Evolutionary conservation across 2,888 invertebrate species (phyloP).

Genomic region (Scotopteryx bipunctaria): DNA sequence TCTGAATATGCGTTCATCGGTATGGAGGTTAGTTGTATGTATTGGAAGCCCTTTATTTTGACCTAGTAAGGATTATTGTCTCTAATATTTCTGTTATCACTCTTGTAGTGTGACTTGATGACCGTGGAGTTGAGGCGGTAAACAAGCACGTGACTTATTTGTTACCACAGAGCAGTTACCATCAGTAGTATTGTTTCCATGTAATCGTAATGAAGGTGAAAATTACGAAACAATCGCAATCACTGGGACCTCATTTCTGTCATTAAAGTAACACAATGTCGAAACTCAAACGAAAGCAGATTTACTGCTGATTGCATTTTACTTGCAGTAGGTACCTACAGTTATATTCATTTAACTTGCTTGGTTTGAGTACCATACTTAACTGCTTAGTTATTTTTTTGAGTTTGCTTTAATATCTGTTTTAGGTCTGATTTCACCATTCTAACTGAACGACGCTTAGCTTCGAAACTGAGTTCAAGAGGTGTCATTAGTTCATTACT

Average conservation of each 20-base stretch:
- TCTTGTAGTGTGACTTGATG: too few relatives aligned
- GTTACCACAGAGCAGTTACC: background rate
- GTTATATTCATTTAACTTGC: background rate
- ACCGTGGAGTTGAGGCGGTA: background rate
- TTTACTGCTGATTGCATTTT: background rate
- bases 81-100: too few relatives aligned
- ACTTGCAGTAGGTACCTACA: background rate
- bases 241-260: slow-evolving; percentile 12
- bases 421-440: too few relatives aligned
- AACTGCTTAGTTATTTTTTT: background rate
- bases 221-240: slow-evolving; percentile 15
- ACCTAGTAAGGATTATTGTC: too few relatives aligned
- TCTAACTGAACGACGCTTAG: too few relatives aligned
- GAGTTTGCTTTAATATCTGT: too few relatives aligned
- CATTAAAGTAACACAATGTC: slow-evolving; percentile 6
- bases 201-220: slow-evolving; percentile 13
- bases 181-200: slow-evolving; percentile 10
- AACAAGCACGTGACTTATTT: background rate
- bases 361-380: background rate
- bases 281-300: slow-evolving; percentile 5
- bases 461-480: too few relatives aligned
- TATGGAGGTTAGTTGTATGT: too few relatives aligned
- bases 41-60: too few relatives aligned
- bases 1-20: too few relatives aligned
- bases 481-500: too few relatives aligned